A percentile compares a stretch with the other conserved stretches of the same genome.
Evolutionary conservation across 2,888 invertebrate species (phyloP).

Genomic region (Molanna angustata): DNA sequence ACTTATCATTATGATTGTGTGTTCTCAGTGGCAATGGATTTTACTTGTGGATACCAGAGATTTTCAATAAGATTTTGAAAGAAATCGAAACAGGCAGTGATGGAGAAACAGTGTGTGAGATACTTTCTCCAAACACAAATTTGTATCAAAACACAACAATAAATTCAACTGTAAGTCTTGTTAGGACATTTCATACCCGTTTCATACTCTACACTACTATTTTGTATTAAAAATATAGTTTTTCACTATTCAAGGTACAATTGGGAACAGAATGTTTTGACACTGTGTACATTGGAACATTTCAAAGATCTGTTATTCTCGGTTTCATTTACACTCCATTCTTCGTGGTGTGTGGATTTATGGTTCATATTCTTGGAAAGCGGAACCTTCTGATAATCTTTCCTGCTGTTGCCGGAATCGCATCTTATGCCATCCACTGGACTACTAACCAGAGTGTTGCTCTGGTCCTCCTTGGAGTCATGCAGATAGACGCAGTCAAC

Average conservation of each 20-base stretch:
- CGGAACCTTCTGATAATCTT: conserved; percentile 53
- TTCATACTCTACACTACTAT: background rate
- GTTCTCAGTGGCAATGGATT: conserved; percentile 53
- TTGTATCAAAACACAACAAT: background rate
- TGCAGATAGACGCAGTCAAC: conserved; percentile 56
- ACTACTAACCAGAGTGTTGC: conserved; percentile 56
- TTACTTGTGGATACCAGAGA: conserved; percentile 60
- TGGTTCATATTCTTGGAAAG: conserved; percentile 56
- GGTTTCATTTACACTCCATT: conserved; percentile 63
- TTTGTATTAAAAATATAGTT: background rate
- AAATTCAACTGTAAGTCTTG: background rate
- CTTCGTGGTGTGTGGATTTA: conserved; percentile 62
- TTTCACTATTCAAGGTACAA: background rate
- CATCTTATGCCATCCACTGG: conserved; percentile 60
- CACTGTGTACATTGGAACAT: conserved; percentile 59
- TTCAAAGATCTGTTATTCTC: conserved; percentile 63
- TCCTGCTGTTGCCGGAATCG: conserved; percentile 53
- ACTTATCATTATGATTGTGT: too few relatives aligned
- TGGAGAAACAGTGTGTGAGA: conserved; percentile 46
- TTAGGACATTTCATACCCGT: background rate
- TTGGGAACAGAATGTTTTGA: conserved; percentile 44
- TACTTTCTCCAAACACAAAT: conserved; percentile 29
- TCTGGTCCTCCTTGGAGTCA: conserved; percentile 56
- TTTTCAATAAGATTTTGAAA: conserved; percentile 53
- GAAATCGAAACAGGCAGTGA: conserved; percentile 41